Conservation (phyloP, 2,888 invertebrate species). For the Aphidius colemani region DNA sequence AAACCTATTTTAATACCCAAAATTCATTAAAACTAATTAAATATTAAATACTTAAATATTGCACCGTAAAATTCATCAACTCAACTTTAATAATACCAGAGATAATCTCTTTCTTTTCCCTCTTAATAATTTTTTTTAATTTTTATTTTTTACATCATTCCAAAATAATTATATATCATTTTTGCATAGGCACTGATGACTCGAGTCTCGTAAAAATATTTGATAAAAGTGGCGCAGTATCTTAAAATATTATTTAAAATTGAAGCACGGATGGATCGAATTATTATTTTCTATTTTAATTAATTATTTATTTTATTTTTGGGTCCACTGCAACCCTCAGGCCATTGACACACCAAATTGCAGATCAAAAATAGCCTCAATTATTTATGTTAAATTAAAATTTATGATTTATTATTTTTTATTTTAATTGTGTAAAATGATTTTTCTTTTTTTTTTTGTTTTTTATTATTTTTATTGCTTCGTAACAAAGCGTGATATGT, state of each 20-base stretch:
- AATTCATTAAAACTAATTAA: slow-evolving; percentile 9
- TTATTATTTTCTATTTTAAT: slow-evolving; percentile 3
- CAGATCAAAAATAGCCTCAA: too few species aligned
- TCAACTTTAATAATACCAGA: slow-evolving; percentile 3
- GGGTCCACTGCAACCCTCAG: slow-evolving; percentile 10
- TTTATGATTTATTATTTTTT: slow-evolving; percentile 3
- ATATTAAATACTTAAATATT: slow-evolving; percentile 8
- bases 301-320: slow-evolving; percentile 6
- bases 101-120: too few species aligned
- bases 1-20: slow-evolving; percentile 17
- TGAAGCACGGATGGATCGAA: slow-evolving; percentile 6
- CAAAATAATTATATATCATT: too few species aligned
- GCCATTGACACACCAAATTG: slow-evolving; percentile 6
- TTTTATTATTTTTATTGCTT: too few species aligned
- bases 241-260: background rate
- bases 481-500: too few species aligned
- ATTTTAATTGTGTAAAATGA: slow-evolving; percentile 2
- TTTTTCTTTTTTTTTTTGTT: background rate
- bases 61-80: slow-evolving; percentile 5
- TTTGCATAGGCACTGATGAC: slow-evolving; percentile 20
- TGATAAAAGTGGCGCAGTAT: too few species aligned
- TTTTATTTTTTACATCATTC: background rate
- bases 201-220: too few species aligned
- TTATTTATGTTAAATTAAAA: too few species aligned
- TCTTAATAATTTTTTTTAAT: slow-evolving; percentile 4